A percentile compares a stretch with the other conserved stretches of the same genome.
Evolutionary conservation across 2,113 vertebrate species (phyloP).

Genomic region (Guaruba guarouba): DNA sequence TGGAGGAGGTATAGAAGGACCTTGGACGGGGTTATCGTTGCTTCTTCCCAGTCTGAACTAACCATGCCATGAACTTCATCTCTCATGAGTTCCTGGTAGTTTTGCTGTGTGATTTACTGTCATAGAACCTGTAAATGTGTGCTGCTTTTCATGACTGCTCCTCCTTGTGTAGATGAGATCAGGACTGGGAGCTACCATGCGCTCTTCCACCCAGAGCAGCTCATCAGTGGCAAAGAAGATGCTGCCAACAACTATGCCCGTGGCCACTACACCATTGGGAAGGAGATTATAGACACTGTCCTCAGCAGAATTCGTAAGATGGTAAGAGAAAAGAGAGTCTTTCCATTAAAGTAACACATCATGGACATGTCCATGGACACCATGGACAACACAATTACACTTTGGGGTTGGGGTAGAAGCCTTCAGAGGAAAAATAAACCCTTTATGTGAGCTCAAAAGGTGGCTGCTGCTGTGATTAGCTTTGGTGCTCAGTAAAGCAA

Average conservation of each 20-base stretch:
- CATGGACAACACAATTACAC: rapidly evolving
- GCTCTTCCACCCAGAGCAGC: slow-evolving; percentile 80
- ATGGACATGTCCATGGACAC: background rate
- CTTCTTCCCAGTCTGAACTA: background rate
- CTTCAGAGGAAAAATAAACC: rapidly evolving
- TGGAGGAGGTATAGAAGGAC: background rate
- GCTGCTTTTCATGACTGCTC: background rate
- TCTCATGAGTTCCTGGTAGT: background rate
- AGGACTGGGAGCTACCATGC: slow-evolving; percentile 78
- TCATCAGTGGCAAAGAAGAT: slow-evolving; percentile 75
- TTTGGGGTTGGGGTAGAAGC: too few relatives aligned
- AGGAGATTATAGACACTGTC: slow-evolving; percentile 72
- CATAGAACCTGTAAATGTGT: background rate
- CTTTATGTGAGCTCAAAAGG: background rate
- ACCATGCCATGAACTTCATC: background rate
- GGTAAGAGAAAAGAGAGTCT: background rate
- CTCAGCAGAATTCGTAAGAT: slow-evolving; percentile 69
- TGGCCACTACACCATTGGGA: slow-evolving; percentile 72
- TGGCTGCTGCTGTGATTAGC: background rate
- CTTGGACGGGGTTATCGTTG: background rate
- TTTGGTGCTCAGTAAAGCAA: background rate
- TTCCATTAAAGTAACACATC: background rate
- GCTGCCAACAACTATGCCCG: slow-evolving; percentile 76
- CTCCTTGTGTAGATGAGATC: slow-evolving; percentile 76
- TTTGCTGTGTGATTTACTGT: background rate